phyloP scores from a whole-genome alignment of 2,113 vertebrate species.

The Synchiropus splendidus region DNA sequence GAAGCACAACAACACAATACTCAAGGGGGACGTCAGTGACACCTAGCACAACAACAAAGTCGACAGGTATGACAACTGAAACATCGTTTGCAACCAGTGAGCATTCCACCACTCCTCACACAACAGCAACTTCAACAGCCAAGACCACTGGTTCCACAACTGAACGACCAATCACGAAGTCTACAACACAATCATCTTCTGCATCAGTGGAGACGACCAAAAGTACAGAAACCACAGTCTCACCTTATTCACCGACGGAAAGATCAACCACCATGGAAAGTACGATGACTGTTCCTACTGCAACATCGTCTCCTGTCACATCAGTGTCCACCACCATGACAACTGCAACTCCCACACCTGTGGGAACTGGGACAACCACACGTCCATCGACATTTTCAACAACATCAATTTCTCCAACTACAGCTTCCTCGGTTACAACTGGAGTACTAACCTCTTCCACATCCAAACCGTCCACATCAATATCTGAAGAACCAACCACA shows the following conservation, averaged over 20 bases:
- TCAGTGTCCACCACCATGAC: not conserved
- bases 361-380: no score
- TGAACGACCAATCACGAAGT: no score
- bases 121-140: not conserved
- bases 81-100: no score
- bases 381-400: no score
- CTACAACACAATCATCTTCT: not conserved
- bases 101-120: not conserved
- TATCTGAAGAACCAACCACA: not conserved
- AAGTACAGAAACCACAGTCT: not conserved
- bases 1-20: no score
- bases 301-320: not conserved
- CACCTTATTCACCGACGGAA: not conserved
- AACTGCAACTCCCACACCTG: constrained; percentile 1
- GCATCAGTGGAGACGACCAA: not conserved
- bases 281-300: not conserved
- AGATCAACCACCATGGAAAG: not conserved
- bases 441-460: not conserved
- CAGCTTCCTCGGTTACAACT: not conserved
- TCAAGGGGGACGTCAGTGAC: not conserved
- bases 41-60: not conserved
- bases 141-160: not conserved
- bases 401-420: not conserved
- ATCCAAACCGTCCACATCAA: no score
- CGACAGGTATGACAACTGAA: not conserved